Evolutionary conservation across 2,888 invertebrate genomes (phyloP), one percentile per base, ranked within the genome.

Genomic region (Rhagonycha lutea): DNA sequence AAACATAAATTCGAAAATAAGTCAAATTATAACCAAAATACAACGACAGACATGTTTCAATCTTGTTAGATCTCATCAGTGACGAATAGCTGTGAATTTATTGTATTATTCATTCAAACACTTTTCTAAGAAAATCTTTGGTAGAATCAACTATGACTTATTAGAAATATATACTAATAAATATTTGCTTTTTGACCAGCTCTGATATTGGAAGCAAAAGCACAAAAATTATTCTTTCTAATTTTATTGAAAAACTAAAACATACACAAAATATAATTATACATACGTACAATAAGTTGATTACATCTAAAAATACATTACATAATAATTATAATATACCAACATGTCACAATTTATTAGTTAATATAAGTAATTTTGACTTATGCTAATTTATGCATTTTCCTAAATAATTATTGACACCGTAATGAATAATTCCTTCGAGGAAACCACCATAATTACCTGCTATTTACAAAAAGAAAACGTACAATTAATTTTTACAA

Each of bases 251-350:
- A 67, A 72, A 72, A 72, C 63, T 72, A 67, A 72, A 72, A 72
- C 72, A 68, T 72, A 68, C 72, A 72, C 72, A 72, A 72, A 72
- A 72, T 72, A 72, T 60, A 68, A 60, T 72, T 24, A 72, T 68
- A 72, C 71, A 61, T 71, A 47, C 47, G 47, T 47, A 24, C 24
- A 65, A 65, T 65, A n/a, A 72, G 61, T 26, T 14, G 72, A 67
- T 65, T 72, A 72, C 68, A 72, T 72, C 68, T 61, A 72, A 72
- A 72, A 47, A 32, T 72, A 68, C 72, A 72, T 29, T 61, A 70
- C 18, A 65, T 65, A 71, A 28, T 47, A 47, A 47, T 47, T 47
- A 47, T 47, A 47, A 47, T 47, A 47, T 47, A 47, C 47, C 47
- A 47, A 47, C 47, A 47, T n/a, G 47, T 47, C 47, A 47, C 47